phyloP scores from a whole-genome alignment of 2,113 vertebrate genomes.

The Ovibos moschatus region DNA sequence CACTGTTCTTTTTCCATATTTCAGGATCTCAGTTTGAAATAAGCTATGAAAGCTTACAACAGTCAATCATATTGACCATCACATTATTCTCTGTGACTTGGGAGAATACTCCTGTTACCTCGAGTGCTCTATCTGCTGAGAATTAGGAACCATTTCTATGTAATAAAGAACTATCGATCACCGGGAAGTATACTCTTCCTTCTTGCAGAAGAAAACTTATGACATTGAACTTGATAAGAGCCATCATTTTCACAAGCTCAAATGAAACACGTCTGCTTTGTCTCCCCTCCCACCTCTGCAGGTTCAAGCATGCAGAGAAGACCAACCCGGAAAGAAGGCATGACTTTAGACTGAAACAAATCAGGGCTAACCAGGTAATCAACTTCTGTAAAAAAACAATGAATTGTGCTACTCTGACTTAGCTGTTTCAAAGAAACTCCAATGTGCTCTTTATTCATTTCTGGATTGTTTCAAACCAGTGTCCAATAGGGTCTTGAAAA shows the following conservation, averaged over 20 bases:
- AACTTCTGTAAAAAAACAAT: background rate
- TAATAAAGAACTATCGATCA: slow-evolving; percentile 51
- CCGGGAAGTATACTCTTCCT: slow-evolving; percentile 52
- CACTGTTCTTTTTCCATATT: background rate
- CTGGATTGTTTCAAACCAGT: background rate
- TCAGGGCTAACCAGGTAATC: background rate
- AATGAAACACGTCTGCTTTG: slow-evolving; percentile 55
- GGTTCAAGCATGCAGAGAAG: slow-evolving; percentile 55
- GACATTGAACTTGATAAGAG: slow-evolving; percentile 76
- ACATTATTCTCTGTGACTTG: slow-evolving; percentile 36
- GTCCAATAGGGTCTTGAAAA: background rate
- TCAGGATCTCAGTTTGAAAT: slow-evolving; percentile 5
- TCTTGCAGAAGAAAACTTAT: slow-evolving; percentile 60
- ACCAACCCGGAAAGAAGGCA: slow-evolving; percentile 18
- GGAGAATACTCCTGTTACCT: slow-evolving; percentile 34
- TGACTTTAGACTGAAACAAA: slow-evolving; percentile 48
- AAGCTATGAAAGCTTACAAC: background rate
- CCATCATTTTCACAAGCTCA: slow-evolving; percentile 70
- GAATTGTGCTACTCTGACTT: background rate
- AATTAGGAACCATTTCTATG: slow-evolving; percentile 64
- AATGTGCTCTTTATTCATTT: background rate
- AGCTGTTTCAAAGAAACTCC: background rate
- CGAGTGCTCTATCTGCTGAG: slow-evolving; percentile 60
- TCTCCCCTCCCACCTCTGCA: background rate
- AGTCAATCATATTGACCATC: background rate